Evolutionary conservation across 1,140 invertebrate genomes (phyloP), one percentile per base, ranked within the genome.

Genomic region (Scaptomyza pallida): DNA sequence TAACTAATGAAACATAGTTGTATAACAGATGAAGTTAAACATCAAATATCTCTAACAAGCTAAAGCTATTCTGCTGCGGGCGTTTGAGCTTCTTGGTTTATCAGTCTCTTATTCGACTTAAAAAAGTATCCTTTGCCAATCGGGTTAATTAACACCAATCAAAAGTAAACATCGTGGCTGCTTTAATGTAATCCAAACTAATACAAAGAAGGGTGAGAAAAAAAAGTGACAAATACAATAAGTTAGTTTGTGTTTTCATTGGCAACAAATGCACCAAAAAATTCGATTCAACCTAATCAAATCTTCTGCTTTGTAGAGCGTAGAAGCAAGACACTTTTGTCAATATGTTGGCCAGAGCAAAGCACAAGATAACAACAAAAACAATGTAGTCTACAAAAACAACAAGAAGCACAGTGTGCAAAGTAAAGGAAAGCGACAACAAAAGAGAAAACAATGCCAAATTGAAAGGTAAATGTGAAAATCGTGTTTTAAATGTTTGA

Each of bases 381-480:
- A 52, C 15, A 26, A 26, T 26, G 5, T 26, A 1, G 0, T 26
- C 23, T 5, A 26, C 23, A 26, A 26, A 5, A 45, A 10, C 1
- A 26, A 30, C 15, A 48, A 23, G 5, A 21, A 50, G 19, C 48
- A 44, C 3, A 37, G 33, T 37, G 13, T 23, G 15, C 12, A 41
- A 35, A 41, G 35, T 60, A n/a, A 9, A 35, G 3, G 8, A 23
- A 43, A 50, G 10, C 2, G 21, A 19, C 19, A 10, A 35, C 41
- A 45, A 47, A 37, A 63, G 62, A 59, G 44, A 83, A 82, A 78
- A 61, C 69, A 81, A 78, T 71, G 75, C 41, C 59, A 71, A 83
- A 82, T 83, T 82, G 79, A 78, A 75, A 82, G 72, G 75, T 78
- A 83, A 82, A 82, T 82, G 79, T 72, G 79, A 82, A 82, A 82